Percentiles rank a stretch among this genome's conserved stretches.
Conservation (phyloP, 2,888 invertebrate genomes). For the Carterocephalus palaemon region DNA sequence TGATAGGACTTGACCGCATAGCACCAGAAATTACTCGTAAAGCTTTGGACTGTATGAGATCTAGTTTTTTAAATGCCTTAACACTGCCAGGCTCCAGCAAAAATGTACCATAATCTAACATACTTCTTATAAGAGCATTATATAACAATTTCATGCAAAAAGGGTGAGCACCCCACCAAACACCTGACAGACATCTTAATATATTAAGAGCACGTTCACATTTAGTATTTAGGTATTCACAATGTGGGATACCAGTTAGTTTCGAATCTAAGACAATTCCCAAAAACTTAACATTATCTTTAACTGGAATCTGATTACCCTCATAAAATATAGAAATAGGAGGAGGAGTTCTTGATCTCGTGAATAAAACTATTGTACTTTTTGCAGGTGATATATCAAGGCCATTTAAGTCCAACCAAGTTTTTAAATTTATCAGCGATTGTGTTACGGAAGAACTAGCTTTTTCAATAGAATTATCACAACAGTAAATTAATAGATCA, state of each 20-base stretch:
- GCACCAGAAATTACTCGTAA: slow-evolving; percentile 31
- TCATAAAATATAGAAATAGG: too few relatives aligned
- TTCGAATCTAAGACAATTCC: too few relatives aligned
- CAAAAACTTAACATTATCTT: too few relatives aligned
- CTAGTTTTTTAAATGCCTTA: too few relatives aligned
- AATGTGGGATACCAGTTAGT: too few relatives aligned
- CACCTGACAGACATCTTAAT: slow-evolving; percentile 25
- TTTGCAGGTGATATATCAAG: not conserved
- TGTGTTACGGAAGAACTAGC: too few relatives aligned
- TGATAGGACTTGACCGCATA: slow-evolving; percentile 30
- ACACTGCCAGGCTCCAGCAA: too few relatives aligned
- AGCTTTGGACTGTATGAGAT: too few relatives aligned
- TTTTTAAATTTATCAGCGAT: not conserved
- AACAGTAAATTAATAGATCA: slow-evolving; percentile 23
- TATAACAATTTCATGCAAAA: slow-evolving; percentile 29
- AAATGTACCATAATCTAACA: slow-evolving; percentile 31
- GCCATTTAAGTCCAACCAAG: not conserved
- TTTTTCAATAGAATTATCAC: not conserved
- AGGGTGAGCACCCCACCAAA: slow-evolving; percentile 33
- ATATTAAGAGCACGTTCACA: slow-evolving; percentile 25
- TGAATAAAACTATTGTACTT: not conserved
- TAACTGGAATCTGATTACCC: too few relatives aligned
- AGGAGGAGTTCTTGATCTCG: not conserved
- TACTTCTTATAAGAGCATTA: slow-evolving; percentile 30
- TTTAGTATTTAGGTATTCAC: too few relatives aligned